Conservation (phyloP, 2,113 vertebrate species). For the Notechis scutatus region DNA sequence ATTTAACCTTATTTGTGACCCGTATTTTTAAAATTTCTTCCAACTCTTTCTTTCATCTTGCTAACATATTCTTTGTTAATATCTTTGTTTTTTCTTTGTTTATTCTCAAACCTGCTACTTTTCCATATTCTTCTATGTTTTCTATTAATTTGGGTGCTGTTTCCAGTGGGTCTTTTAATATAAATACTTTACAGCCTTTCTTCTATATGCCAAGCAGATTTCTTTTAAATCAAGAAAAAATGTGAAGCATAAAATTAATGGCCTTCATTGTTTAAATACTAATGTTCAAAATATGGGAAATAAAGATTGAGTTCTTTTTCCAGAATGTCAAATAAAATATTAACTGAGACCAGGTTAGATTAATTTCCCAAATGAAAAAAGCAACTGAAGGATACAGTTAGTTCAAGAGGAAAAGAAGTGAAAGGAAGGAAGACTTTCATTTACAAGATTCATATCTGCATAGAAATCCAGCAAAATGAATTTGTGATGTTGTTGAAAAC, state of each 20-base stretch:
- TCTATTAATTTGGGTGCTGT: too few relatives aligned
- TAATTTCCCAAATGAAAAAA: neutral
- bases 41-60: too few relatives aligned
- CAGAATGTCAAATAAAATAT: neutral
- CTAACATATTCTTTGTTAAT: too few relatives aligned
- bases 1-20: too few relatives aligned
- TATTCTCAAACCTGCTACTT: too few relatives aligned
- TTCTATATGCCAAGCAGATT: neutral
- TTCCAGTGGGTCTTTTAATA: too few relatives aligned
- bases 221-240: neutral
- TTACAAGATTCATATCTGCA: neutral
- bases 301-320: neutral
- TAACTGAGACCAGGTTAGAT: neutral
- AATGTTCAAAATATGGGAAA: neutral
- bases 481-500: neutral
- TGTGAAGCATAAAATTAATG: neutral
- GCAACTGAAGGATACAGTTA: neutral
- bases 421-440: neutral
- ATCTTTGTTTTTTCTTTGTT: too few relatives aligned
- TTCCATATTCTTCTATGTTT: too few relatives aligned
- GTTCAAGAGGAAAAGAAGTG: neutral
- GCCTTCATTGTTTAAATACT: neutral
- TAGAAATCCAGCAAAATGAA: neutral
- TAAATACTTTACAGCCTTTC: neutral
- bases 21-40: too few relatives aligned